Percentiles rank a stretch among this genome's conserved stretches.
Evolutionary conservation across 2,113 vertebrate species (phyloP).

Genomic region (Gymnocephalus cernua): DNA sequence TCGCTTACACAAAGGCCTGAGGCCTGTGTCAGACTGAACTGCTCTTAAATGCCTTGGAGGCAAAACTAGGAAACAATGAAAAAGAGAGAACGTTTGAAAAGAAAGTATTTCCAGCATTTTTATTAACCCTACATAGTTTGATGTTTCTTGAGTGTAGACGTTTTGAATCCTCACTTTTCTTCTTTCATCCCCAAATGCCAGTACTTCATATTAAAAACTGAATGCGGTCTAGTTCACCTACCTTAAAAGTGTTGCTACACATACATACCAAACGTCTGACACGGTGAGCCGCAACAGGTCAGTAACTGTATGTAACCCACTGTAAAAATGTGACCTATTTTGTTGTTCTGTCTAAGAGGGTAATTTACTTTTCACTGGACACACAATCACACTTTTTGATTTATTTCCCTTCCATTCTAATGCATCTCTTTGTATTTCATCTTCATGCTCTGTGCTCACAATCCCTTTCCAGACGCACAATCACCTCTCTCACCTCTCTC

Average conservation of each 20-base stretch:
- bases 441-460: conserved; percentile 56
- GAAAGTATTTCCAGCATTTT: neutral
- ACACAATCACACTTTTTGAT: conserved; percentile 56
- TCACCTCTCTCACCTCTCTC: conserved; percentile 53
- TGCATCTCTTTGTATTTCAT: conserved; percentile 59
- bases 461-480: conserved; percentile 31
- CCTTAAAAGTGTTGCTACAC: neutral
- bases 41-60: neutral
- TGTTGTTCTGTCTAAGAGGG: conserved; percentile 49
- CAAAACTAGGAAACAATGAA: neutral
- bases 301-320: conserved; percentile 20
- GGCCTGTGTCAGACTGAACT: conserved; percentile 12
- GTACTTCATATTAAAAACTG: neutral
- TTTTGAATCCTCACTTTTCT: neutral
- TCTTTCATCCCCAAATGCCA: neutral
- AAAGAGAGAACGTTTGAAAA: neutral
- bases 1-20: conserved; percentile 3
- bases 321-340: conserved; percentile 36
- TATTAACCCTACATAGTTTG: neutral
- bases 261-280: neutral
- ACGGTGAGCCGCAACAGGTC: conserved; percentile 12
- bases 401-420: conserved; percentile 55
- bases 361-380: conserved; percentile 54
- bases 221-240: neutral
- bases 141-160: neutral